phyloP scores from a whole-genome alignment of 2,113 vertebrate genomes.

The Benthochromis sp. region DNA sequence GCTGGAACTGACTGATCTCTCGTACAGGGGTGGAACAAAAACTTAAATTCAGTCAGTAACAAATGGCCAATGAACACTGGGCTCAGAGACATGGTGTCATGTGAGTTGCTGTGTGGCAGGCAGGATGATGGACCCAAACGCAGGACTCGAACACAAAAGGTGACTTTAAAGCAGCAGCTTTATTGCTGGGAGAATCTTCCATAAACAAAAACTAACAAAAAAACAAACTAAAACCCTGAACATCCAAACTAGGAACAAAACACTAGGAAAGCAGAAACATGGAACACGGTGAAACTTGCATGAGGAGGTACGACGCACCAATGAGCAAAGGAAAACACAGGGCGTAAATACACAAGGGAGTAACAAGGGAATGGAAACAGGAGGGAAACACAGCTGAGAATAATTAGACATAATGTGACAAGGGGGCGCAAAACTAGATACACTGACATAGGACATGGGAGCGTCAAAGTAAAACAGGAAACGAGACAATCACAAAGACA shows the following conservation, averaged over 20 bases:
- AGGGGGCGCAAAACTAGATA: background rate
- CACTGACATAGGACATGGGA: background rate
- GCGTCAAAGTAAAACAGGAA: background rate
- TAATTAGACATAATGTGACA: background rate
- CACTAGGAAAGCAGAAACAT: background rate
- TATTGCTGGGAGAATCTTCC: background rate
- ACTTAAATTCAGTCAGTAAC: background rate
- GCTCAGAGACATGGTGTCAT: background rate
- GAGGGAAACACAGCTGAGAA: background rate
- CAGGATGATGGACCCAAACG: background rate
- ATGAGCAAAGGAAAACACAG: background rate
- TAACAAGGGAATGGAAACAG: background rate
- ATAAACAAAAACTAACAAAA: background rate
- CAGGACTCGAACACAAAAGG: background rate
- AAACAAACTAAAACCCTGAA: background rate
- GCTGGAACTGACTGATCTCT: background rate
- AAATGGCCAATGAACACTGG: background rate
- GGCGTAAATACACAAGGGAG: background rate
- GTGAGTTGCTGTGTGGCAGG: background rate
- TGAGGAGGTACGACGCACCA: background rate
- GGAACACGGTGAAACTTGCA: background rate
- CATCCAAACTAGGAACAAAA: background rate
- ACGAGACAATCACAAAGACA: background rate
- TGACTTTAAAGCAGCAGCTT: background rate
- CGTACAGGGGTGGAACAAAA: background rate